Evolutionary conservation across 2,888 invertebrate genomes (phyloP).

Genomic region (Digitonthophagus gazella): DNA sequence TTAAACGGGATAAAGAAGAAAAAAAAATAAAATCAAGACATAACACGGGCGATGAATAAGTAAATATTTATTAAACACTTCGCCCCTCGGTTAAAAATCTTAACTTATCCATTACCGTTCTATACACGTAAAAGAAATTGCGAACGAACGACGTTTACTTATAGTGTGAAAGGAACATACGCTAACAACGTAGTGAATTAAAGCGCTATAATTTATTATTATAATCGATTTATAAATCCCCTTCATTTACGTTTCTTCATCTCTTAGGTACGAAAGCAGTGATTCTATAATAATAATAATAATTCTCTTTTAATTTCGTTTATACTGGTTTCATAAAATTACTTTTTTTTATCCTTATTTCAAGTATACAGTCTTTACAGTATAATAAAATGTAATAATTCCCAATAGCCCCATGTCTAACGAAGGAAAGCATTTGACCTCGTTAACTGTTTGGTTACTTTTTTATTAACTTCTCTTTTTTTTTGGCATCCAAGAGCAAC

Average conservation of each 20-base stretch:
- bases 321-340: conserved; percentile 26
- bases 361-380: conserved; percentile 42
- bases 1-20: conserved; percentile 32
- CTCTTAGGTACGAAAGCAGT: conserved; percentile 42
- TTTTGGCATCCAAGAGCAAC: conserved; percentile 9
- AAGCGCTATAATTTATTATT: conserved; percentile 36
- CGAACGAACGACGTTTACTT: neutral
- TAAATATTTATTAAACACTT: neutral
- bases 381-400: conserved; percentile 37
- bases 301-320: conserved; percentile 35
- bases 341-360: conserved; percentile 23
- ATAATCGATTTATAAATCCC: neutral
- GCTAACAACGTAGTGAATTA: conserved; percentile 36
- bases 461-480: neutral
- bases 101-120: neutral
- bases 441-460: neutral
- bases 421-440: conserved; percentile 20
- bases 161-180: neutral
- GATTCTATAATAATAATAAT: conserved; percentile 36
- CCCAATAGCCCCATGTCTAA: conserved; percentile 39
- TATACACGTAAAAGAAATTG: neutral
- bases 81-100: neutral
- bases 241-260: conserved; percentile 30
- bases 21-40: neutral
- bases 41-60: neutral